Evolutionary conservation across 2,888 invertebrate species (phyloP).

Genomic region (Osmoderma eremita): DNA sequence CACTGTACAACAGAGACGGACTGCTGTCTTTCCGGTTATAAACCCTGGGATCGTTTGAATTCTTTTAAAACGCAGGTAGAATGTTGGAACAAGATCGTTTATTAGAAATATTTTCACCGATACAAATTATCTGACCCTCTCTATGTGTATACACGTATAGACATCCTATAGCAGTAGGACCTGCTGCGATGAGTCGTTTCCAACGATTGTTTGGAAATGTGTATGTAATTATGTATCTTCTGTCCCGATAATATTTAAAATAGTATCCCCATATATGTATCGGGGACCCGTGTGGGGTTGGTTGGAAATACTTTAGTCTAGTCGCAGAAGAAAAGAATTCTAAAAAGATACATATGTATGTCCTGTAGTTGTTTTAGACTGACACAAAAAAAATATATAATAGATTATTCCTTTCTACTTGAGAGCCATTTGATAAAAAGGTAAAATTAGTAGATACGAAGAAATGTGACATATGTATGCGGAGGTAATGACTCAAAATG

Average conservation of each 20-base stretch:
- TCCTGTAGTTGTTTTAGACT: too few relatives aligned
- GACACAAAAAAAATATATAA: too few relatives aligned
- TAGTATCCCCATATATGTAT: background rate
- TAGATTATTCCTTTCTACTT: too few relatives aligned
- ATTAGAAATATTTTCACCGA: slow-evolving; percentile 37
- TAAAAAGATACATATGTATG: too few relatives aligned
- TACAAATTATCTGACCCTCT: slow-evolving; percentile 33
- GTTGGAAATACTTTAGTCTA: too few relatives aligned
- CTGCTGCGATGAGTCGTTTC: slow-evolving; percentile 9
- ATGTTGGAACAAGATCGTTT: slow-evolving; percentile 37
- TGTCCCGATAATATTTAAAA: slow-evolving; percentile 24
- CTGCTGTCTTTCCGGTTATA: slow-evolving; percentile 29
- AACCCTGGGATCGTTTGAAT: slow-evolving; percentile 29
- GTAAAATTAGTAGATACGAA: too few relatives aligned
- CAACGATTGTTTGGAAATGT: slow-evolving; percentile 30
- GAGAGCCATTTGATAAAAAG: too few relatives aligned
- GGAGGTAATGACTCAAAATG: too few relatives aligned
- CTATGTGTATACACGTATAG: background rate
- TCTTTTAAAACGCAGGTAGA: slow-evolving; percentile 37
- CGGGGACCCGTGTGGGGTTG: too few relatives aligned
- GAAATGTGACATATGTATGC: too few relatives aligned
- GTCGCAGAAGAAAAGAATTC: too few relatives aligned
- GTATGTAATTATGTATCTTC: slow-evolving; percentile 32
- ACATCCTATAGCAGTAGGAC: background rate
- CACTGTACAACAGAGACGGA: slow-evolving; percentile 1